Evolutionary conservation across 2,113 vertebrate genomes (phyloP).

Genomic region (Alethe castanea): DNA sequence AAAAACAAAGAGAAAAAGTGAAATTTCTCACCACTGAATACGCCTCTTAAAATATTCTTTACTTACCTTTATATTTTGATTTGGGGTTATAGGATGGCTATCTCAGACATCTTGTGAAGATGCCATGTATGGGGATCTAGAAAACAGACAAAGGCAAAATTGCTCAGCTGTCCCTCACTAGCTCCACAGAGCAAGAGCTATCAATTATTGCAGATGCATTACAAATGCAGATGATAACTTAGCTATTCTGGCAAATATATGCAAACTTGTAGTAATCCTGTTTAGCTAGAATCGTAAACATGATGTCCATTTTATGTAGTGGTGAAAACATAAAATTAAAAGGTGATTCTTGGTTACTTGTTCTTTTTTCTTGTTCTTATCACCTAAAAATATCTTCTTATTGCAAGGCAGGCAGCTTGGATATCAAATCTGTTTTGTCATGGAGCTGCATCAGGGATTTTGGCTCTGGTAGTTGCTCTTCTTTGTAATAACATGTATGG

Average conservation of each 20-base stretch:
- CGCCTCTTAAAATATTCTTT: background rate
- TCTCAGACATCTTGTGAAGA: background rate
- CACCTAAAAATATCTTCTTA: background rate
- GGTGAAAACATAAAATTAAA: background rate
- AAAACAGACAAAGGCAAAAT: background rate
- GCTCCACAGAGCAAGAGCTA: background rate
- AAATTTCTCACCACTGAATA: background rate
- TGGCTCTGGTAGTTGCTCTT: background rate
- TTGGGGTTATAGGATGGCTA: background rate
- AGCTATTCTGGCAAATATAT: background rate
- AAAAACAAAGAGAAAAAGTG: accelerated
- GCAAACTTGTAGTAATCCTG: background rate
- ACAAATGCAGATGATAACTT: background rate
- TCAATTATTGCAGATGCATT: background rate
- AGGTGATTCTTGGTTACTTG: background rate
- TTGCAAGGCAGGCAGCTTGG: background rate
- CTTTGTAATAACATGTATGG: background rate
- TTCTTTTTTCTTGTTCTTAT: background rate
- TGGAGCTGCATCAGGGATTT: background rate
- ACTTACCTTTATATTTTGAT: background rate
- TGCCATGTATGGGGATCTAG: background rate
- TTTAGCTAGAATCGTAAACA: background rate
- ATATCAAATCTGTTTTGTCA: background rate
- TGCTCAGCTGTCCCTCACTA: background rate
- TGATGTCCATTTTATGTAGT: background rate